Conservation (phyloP, 2,797 vertebrate genomes). For the Pteronotus mesoamericanus region DNA sequence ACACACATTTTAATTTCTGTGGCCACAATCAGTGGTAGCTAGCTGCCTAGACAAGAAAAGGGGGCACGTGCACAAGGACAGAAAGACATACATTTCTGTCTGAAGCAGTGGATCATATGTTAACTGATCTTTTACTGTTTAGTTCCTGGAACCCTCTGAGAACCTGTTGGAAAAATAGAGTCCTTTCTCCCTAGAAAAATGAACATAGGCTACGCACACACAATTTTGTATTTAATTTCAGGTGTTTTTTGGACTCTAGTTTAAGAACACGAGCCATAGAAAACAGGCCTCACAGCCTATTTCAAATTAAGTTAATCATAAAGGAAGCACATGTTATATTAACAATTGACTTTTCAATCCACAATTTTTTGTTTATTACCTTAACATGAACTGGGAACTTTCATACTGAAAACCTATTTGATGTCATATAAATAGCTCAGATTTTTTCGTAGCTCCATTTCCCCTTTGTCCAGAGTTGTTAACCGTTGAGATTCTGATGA, state of each 20-base stretch:
- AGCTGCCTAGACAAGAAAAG: neutral
- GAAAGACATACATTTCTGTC: slow-evolving; percentile 5
- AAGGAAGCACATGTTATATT: neutral
- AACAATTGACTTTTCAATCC: neutral
- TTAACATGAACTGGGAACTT: neutral
- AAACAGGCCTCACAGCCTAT: neutral
- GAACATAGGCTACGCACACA: neutral
- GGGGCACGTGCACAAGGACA: neutral
- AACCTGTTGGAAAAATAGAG: slow-evolving; percentile 32
- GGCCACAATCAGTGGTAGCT: neutral
- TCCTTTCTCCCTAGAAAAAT: neutral
- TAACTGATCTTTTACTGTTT: slow-evolving; percentile 14
- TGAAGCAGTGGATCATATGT: neutral
- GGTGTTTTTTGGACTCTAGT: slow-evolving; percentile 6
- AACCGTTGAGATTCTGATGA: slow-evolving; percentile 35
- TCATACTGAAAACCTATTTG: neutral
- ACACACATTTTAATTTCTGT: neutral
- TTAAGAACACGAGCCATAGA: neutral
- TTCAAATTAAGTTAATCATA: slow-evolving; percentile 9
- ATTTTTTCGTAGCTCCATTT: slow-evolving; percentile 33
- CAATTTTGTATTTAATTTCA: slow-evolving; percentile 21
- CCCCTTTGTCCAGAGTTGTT: neutral
- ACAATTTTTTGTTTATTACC: neutral
- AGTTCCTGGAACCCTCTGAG: neutral
- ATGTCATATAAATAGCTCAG: neutral